These are phyloP conservation scores for Neoniphon sammara DNA, from an alignment of 2,797 vertebrate species.

Conservation along the genomic window DNA sequence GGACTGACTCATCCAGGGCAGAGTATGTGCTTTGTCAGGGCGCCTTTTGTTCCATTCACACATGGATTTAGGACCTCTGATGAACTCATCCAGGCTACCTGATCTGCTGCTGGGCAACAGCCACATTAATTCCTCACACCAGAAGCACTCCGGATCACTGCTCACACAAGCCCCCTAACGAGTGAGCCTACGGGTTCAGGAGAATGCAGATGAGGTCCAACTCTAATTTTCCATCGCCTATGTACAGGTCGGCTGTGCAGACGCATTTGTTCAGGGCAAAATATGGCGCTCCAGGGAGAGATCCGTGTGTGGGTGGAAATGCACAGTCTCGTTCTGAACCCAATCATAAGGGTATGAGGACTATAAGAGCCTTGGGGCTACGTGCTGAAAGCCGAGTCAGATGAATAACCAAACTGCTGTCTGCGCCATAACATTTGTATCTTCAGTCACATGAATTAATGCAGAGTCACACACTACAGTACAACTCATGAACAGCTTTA, in stretches of 20 bases:
- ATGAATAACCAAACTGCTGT: constrained; percentile 62
- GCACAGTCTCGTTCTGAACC: constrained; percentile 54
- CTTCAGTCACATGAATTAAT: constrained; percentile 38
- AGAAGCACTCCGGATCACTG: constrained; percentile 58
- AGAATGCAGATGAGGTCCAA: constrained; percentile 59
- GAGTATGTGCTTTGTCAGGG: constrained; percentile 69
- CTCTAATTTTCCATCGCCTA: constrained; percentile 76
- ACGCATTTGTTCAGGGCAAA: constrained; percentile 75
- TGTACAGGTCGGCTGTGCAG: constrained; percentile 70
- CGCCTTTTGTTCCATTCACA: constrained; percentile 74
- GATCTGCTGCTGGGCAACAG: constrained; percentile 50
- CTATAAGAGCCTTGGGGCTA: constrained; percentile 49
- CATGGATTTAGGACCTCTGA: constrained; percentile 55
- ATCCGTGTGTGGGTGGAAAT: constrained; percentile 62
- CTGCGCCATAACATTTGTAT: constrained; percentile 33
- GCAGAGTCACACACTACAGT: constrained; percentile 25
- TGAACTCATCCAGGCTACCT: constrained; percentile 67
- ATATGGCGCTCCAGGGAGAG: constrained; percentile 61
- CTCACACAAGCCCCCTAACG: constrained; percentile 65
- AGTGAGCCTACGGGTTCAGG: constrained; percentile 37
- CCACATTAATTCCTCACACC: constrained; percentile 76
- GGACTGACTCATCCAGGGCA: constrained; percentile 71
- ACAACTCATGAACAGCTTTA: background rate
- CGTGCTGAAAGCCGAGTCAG: constrained; percentile 52
- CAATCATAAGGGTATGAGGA: constrained; percentile 43